Conservation (phyloP, 2,797 vertebrate genomes). For the Enteromius paludinosus region DNA sequence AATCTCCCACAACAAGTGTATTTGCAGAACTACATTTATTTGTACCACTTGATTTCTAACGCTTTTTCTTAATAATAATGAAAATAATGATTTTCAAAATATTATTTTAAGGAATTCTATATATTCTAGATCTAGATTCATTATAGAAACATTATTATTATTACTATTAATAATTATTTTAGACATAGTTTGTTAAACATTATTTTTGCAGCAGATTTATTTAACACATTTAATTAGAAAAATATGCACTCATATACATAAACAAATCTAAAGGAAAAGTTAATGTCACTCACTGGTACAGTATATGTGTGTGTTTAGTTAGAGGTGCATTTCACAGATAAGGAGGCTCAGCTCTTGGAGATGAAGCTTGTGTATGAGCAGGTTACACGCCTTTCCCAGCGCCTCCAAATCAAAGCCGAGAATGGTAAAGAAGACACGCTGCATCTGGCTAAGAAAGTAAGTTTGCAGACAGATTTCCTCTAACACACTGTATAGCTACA, state of each 20-base stretch:
- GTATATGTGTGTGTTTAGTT: constrained; percentile 77
- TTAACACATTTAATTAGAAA: neutral
- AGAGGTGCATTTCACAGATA: constrained; percentile 80
- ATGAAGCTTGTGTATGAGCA: constrained; percentile 85
- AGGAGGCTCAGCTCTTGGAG: constrained; percentile 86
- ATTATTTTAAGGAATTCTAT: neutral
- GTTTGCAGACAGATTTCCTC: constrained; percentile 34
- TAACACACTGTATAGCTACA: neutral
- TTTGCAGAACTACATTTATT: neutral
- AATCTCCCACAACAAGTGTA: neutral
- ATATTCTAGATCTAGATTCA: neutral
- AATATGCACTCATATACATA: neutral
- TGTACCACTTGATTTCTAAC: neutral
- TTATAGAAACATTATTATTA: too few relatives aligned
- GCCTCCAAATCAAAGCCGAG: constrained; percentile 71
- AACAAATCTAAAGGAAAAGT: neutral
- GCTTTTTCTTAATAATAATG: neutral
- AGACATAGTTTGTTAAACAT: neutral
- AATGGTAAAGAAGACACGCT: constrained; percentile 78
- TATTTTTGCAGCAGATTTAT: neutral
- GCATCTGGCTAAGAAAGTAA: constrained; percentile 85
- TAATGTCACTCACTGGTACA: neutral
- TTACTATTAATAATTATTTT: neutral
- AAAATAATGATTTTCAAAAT: neutral
- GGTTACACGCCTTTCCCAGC: constrained; percentile 78